phyloP scores from a whole-genome alignment of 2,888 invertebrate genomes.

The Atherix ibis region DNA sequence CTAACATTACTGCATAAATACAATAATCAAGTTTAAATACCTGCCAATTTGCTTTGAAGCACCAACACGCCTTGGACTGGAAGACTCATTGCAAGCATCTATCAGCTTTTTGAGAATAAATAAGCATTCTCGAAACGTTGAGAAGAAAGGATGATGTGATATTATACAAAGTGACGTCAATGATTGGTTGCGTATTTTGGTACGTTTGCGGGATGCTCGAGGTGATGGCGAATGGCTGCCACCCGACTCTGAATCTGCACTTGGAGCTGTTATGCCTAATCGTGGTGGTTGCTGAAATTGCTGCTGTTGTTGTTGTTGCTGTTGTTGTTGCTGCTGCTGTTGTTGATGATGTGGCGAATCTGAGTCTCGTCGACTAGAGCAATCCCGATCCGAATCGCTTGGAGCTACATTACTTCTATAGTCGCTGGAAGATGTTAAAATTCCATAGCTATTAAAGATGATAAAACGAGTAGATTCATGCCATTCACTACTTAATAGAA shows the following conservation, averaged over 20 bases:
- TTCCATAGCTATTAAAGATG: slow-evolving; percentile 31
- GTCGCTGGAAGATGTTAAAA: slow-evolving; percentile 54
- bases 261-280: slow-evolving; percentile 46
- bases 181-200: slow-evolving; percentile 80
- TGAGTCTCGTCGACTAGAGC: slow-evolving; percentile 55
- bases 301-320: slow-evolving; percentile 6
- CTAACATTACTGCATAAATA: no score
- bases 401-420: slow-evolving; percentile 83
- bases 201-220: slow-evolving; percentile 60
- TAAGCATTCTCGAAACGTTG: slow-evolving; percentile 94
- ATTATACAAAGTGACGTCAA: slow-evolving; percentile 93
- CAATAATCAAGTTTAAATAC: no score
- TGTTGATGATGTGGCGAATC: slow-evolving; percentile 34
- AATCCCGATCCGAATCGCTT: slow-evolving; percentile 78
- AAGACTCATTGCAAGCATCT: slow-evolving; percentile 93
- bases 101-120: slow-evolving; percentile 90
- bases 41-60: slow-evolving; percentile 74
- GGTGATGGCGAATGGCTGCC: slow-evolving; percentile 79
- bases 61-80: slow-evolving; percentile 73
- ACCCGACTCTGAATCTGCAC: slow-evolving; percentile 72
- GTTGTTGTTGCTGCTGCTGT: slow-evolving; percentile 13
- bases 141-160: slow-evolving; percentile 98
- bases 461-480: slow-evolving; percentile 8
- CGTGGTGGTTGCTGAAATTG: slow-evolving; percentile 40
- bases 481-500: no score